phyloP scores from a whole-genome alignment of 2,113 vertebrate genomes.

The Setophaga petechia region DNA sequence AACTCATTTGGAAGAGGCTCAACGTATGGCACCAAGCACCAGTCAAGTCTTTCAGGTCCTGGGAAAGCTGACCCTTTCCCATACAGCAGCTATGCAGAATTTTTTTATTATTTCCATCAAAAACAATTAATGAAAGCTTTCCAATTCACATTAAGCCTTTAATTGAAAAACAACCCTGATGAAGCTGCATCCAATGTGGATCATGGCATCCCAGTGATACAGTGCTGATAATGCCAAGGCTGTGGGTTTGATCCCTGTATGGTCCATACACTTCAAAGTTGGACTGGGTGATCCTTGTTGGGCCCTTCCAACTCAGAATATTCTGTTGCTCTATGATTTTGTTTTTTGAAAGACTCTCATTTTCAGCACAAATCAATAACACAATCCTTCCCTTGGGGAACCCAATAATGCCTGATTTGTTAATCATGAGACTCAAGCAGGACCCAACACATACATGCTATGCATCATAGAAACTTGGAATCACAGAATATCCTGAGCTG shows the following conservation, averaged over 20 bases:
- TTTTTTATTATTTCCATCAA: not conserved
- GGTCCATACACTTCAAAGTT: not conserved
- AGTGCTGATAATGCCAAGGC: accelerated
- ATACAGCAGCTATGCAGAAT: not conserved
- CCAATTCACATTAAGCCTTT: not conserved
- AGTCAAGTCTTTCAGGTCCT: accelerated
- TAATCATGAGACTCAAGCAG: not conserved
- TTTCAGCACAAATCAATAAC: not conserved
- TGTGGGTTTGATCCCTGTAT: not conserved
- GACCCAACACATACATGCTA: not conserved
- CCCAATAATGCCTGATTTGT: not conserved
- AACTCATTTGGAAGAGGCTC: not conserved
- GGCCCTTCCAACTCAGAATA: not conserved
- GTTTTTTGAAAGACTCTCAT: not conserved
- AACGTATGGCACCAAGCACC: accelerated
- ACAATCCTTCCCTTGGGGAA: not conserved
- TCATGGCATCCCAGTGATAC: not conserved
- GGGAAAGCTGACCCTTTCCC: not conserved
- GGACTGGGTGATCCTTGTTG: not conserved
- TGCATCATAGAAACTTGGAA: not conserved
- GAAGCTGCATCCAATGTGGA: not conserved
- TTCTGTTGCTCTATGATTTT: not conserved
- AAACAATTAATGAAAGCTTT: not conserved
- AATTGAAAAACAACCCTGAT: not conserved
- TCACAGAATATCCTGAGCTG: not conserved